Evolutionary conservation across 2,888 invertebrate genomes (phyloP), one percentile per base, ranked within the genome.

Genomic region (Pasiphila rectangulata): DNA sequence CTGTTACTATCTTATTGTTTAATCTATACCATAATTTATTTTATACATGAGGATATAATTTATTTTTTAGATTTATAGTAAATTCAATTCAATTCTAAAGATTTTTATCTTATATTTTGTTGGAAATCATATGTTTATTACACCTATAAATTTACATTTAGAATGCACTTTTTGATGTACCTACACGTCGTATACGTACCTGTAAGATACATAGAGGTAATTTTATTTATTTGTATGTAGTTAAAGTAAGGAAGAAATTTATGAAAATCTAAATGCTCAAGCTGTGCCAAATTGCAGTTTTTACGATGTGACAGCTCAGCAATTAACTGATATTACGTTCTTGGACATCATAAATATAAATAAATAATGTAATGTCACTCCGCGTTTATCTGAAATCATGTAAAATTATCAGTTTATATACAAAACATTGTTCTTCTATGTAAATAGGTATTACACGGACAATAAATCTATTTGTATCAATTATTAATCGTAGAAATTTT

Each of bases 251-350:
- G 50, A 29, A 39, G 13, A 45, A 38, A 40, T 45, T 45, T 47
- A 49, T 54, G 46, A 42, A 25, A 49, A 48, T 47, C 43, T 51
- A 30, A 48, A 51, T 58, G 62, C 62, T 62, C 62, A 60, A 56
- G 46, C 35, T 41, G 60, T 62, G 62, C 60, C 60, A 62, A 62
- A 51, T 39, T 42, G 36, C 50, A 44, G 37, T 20, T 25, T 32
- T 34, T 43, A 35, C 27, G 35, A 35, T 16, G 34, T 17, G 17
- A 39, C 48, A 48, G 39, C 43, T 43, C 23, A 38, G 32, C 38
- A 34, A 38, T n/a, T 19, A 42, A 25, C 7, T 27, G 13, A 27
- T 4, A 13, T n/a, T n/a, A 13, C 27, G 13, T 27, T 3, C 1
- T 7, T 3, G 27, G 27, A 27, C 3, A 27, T 27, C 13, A 7